phyloP scores from a whole-genome alignment of 2,888 invertebrate genomes.

The Eretmocerus hayati region DNA sequence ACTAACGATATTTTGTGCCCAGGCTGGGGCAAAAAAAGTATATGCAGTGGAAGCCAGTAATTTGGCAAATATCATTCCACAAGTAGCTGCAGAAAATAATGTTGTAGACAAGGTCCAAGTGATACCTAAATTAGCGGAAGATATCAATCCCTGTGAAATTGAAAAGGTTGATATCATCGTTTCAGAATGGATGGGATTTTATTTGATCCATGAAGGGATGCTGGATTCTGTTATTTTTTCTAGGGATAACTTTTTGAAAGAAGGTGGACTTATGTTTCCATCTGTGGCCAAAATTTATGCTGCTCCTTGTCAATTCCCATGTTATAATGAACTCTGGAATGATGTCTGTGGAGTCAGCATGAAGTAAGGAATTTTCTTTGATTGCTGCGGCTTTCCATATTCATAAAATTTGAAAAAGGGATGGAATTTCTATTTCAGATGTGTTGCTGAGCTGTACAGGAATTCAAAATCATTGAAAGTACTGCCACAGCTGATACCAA shows the following conservation, averaged over 20 bases:
- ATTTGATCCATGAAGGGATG: slow-evolving; percentile 92
- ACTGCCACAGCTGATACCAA: slow-evolving; percentile 54
- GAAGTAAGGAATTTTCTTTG: slow-evolving; percentile 42
- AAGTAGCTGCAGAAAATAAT: slow-evolving; percentile 65
- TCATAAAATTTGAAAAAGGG: not conserved
- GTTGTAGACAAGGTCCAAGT: slow-evolving; percentile 63
- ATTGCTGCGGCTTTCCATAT: slow-evolving; percentile 3
- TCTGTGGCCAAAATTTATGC: slow-evolving; percentile 63
- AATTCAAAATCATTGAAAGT: slow-evolving; percentile 59
- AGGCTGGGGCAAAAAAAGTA: slow-evolving; percentile 83
- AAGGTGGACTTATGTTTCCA: slow-evolving; percentile 69
- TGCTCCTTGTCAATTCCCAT: slow-evolving; percentile 57
- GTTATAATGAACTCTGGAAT: slow-evolving; percentile 67
- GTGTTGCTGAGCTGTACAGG: slow-evolving; percentile 59
- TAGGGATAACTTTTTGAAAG: slow-evolving; percentile 71
- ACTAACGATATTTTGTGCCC: slow-evolving; percentile 80
- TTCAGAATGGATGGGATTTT: slow-evolving; percentile 99
- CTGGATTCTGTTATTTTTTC: slow-evolving; percentile 80
- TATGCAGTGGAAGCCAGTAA: slow-evolving; percentile 79
- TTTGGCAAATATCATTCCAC: slow-evolving; percentile 57
- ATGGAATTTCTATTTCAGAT: slow-evolving; percentile 26
- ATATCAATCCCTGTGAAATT: slow-evolving; percentile 58
- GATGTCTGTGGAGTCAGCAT: slow-evolving; percentile 75
- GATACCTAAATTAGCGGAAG: slow-evolving; percentile 70
- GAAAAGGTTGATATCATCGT: slow-evolving; percentile 80